Percentiles rank a stretch among this genome's conserved stretches.
Evolutionary conservation across 2,888 invertebrate genomes (phyloP).

Genomic region (Ormyrus labotus): DNA sequence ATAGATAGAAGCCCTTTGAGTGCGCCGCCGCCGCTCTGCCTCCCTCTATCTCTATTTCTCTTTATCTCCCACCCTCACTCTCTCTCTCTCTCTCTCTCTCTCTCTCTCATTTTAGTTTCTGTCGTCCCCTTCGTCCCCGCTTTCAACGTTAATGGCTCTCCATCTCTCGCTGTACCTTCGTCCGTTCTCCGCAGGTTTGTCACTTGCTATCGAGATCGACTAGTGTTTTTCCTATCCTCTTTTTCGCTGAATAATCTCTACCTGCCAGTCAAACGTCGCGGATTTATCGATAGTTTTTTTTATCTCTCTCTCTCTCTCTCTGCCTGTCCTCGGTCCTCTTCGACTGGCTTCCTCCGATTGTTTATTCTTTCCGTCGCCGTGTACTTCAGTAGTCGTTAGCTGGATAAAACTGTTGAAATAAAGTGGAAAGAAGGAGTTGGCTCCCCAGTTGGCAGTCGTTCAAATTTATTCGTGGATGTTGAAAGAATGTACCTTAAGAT

Average conservation of each 20-base stretch:
- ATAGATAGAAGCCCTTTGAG: constrained; percentile 2
- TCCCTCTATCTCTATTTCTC: not conserved
- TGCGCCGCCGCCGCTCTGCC: not conserved
- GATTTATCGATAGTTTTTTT: too few relatives aligned
- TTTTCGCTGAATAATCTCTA: too few relatives aligned
- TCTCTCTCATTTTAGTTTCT: not conserved
- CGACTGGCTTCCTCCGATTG: not conserved
- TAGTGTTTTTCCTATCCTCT: too few relatives aligned
- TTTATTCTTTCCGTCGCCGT: not conserved
- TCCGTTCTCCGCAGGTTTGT: too few relatives aligned
- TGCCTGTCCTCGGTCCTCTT: not conserved
- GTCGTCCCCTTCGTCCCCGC: too few relatives aligned
- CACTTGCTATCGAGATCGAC: too few relatives aligned
- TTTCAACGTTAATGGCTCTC: too few relatives aligned
- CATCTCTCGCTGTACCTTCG: too few relatives aligned
- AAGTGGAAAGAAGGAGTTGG: constrained; percentile 35
- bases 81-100: not conserved
- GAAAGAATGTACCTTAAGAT: constrained; percentile 36
- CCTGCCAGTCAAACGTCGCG: too few relatives aligned
- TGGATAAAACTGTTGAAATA: constrained; percentile 20
- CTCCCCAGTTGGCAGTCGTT: constrained; percentile 58
- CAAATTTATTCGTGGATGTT: constrained; percentile 52
- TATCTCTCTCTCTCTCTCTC: not conserved
- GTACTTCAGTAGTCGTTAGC: not conserved
- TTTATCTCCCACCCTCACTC: not conserved